Conservation (phyloP, 2,888 invertebrate genomes). For the Lumbricus terrestris region DNA sequence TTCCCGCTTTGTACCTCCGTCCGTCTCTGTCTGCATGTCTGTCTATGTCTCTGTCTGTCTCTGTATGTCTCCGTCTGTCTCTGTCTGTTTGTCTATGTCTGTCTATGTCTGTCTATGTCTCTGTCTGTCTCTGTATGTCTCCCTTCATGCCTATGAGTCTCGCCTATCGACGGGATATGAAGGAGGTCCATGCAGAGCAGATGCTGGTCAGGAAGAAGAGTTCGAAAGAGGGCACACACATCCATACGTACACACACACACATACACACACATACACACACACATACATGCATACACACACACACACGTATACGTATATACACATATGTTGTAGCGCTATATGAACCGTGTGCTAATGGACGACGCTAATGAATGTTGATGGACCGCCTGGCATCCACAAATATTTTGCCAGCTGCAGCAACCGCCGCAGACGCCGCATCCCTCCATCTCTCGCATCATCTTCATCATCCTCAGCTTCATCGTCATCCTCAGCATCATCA, state of each 20-base stretch:
- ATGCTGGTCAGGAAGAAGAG: background rate
- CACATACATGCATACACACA: no score
- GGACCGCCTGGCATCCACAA: slow-evolving; percentile 6
- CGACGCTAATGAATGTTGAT: background rate
- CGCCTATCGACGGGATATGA: background rate
- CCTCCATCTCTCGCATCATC: background rate
- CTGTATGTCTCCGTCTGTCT: no score
- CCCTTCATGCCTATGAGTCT: background rate
- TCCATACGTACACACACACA: no score
- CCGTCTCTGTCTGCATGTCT: no score
- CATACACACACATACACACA: no score
- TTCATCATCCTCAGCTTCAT: background rate
- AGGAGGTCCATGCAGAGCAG: background rate
- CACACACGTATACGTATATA: no score
- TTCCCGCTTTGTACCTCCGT: no score
- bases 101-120: background rate
- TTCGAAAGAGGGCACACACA: no score
- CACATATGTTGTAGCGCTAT: background rate
- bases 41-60: no score
- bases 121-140: background rate
- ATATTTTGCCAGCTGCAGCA: slow-evolving; percentile 14
- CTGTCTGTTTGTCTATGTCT: no score
- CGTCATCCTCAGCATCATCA: background rate
- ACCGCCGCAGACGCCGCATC: background rate
- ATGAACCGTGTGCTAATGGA: background rate